These are phyloP conservation scores for Pachymerium ferrugineum DNA, from an alignment of 2,888 invertebrate species.

Conservation along the genomic window DNA sequence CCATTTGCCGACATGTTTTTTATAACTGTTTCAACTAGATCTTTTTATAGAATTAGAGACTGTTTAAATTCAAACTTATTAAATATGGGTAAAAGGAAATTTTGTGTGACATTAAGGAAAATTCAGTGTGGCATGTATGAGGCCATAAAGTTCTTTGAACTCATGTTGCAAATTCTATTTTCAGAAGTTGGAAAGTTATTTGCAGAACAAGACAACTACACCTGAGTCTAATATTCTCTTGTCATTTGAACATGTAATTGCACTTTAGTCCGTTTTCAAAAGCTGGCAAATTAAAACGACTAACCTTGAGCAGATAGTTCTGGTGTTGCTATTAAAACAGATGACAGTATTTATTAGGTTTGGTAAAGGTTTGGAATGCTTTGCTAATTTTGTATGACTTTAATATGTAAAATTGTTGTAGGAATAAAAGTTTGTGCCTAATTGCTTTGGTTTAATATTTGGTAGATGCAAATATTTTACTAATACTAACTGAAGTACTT, in stretches of 20 bases:
- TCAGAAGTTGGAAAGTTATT: conserved; percentile 1
- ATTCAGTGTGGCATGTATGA: background rate
- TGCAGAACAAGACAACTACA: conserved; percentile 9
- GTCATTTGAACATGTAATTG: background rate
- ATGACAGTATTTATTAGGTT: too few relatives aligned
- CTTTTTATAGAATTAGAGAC: background rate
- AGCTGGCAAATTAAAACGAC: background rate
- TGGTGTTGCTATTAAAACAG: too few relatives aligned
- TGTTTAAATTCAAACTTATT: background rate
- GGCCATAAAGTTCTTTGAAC: conserved; percentile 1
- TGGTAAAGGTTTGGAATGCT: too few relatives aligned
- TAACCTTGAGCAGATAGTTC: background rate
- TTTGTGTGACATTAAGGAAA: background rate
- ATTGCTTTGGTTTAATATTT: too few relatives aligned
- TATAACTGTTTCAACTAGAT: background rate
- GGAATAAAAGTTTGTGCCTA: too few relatives aligned
- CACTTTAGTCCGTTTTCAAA: background rate
- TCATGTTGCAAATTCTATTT: conserved; percentile 11
- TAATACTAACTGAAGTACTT: too few relatives aligned
- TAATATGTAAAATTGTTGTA: too few relatives aligned
- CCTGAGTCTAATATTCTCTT: background rate
- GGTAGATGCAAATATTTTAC: too few relatives aligned
- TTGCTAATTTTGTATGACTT: too few relatives aligned
- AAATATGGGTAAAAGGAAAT: background rate
- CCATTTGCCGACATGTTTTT: background rate